A percentile compares a stretch with the other conserved stretches of the same genome.
Conservation (phyloP, 1,140 invertebrate genomes). For the Portunus trituberculatus region DNA sequence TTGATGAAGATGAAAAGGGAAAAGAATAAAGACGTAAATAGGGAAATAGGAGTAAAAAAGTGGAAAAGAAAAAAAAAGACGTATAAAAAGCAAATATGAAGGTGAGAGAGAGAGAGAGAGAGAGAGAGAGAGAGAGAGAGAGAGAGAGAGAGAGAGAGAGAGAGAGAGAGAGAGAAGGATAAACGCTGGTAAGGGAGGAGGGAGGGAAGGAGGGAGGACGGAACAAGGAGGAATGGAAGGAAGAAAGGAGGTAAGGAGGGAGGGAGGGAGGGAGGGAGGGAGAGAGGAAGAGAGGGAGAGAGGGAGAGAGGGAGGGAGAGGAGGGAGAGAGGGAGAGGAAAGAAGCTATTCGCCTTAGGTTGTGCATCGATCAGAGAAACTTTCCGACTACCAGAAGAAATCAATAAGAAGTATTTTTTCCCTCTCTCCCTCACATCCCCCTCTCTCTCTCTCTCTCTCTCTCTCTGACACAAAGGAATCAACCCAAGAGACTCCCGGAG, state of each 20-base stretch:
- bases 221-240: neutral
- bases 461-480: neutral
- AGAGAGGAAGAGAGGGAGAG: neutral
- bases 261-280: neutral
- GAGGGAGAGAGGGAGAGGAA: neutral
- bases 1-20: too few relatives aligned
- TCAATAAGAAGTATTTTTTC: conserved; percentile 1
- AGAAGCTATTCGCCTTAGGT: neutral
- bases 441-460: too few relatives aligned
- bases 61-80: neutral
- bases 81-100: neutral
- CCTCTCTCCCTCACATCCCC: neutral
- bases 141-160: conserved; percentile 20
- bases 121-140: neutral
- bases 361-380: conserved; percentile 2
- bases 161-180: neutral
- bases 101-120: neutral
- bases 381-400: neutral
- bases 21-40: neutral
- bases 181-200: neutral
- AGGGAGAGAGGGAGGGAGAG: neutral
- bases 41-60: neutral
- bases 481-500: too few relatives aligned
- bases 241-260: neutral
- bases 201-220: neutral